Conservation (phyloP, 2,797 vertebrate species). For the Tiaroga cobitis region DNA sequence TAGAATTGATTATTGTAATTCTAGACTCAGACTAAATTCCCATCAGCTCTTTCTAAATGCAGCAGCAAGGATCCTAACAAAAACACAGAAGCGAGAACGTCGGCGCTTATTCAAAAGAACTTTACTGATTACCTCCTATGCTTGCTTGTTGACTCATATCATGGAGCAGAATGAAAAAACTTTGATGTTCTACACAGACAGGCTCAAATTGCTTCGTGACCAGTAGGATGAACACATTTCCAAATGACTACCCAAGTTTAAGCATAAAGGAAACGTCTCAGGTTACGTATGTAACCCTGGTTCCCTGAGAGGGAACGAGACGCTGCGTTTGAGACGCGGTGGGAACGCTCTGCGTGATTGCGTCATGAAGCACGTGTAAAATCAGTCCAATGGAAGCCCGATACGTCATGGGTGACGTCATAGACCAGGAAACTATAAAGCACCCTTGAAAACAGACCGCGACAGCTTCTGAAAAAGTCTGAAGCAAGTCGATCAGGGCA, state of each 20-base stretch:
- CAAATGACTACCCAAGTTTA: not conserved
- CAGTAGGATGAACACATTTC: not conserved
- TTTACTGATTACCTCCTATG: not conserved
- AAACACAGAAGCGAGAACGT: not conserved
- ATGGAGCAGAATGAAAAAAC: not conserved
- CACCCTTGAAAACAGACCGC: too few species aligned
- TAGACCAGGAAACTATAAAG: too few species aligned
- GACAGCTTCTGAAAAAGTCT: too few species aligned
- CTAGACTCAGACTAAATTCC: not conserved
- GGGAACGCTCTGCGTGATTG: too few species aligned
- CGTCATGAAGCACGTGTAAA: too few species aligned
- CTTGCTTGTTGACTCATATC: not conserved
- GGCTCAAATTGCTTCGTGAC: not conserved
- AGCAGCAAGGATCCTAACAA: not conserved
- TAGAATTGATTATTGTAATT: conserved; percentile 24
- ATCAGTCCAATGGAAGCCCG: too few species aligned
- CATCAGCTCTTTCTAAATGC: conserved; percentile 2
- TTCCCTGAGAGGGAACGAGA: too few species aligned
- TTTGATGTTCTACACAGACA: not conserved
- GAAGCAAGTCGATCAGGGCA: too few species aligned
- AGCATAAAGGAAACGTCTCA: too few species aligned
- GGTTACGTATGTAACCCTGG: too few species aligned
- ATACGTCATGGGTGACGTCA: too few species aligned
- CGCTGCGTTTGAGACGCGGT: too few species aligned
- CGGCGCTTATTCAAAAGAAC: not conserved